Evolutionary conservation across 2,888 invertebrate species (phyloP).

Genomic region (Oscheius myriophilus): DNA sequence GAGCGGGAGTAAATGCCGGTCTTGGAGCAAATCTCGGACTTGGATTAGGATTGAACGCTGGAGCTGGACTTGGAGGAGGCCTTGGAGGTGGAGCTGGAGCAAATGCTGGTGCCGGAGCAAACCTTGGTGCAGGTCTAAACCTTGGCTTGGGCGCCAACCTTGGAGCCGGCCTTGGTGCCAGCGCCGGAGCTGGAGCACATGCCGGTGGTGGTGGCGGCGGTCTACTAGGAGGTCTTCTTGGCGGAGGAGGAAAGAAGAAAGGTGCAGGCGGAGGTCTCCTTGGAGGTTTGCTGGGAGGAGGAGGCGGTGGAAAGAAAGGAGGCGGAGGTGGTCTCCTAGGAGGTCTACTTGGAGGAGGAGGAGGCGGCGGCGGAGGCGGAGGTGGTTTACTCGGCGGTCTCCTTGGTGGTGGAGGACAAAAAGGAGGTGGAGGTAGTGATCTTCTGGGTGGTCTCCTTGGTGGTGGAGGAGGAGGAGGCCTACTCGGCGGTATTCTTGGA

Average conservation of each 20-base stretch:
- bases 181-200: too few species aligned
- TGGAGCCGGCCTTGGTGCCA: too few species aligned
- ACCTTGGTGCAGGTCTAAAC: too few species aligned
- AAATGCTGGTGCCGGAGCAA: too few species aligned
- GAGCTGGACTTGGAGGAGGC: slow-evolving; percentile 2
- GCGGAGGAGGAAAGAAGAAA: background rate
- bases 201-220: background rate
- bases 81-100: background rate
- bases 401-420: slow-evolving; percentile 14
- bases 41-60: background rate
- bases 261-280: slow-evolving; percentile 6
- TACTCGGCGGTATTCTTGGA: background rate
- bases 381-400: slow-evolving; percentile 6
- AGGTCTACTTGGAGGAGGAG: slow-evolving; percentile 9
- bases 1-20: background rate
- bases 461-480: slow-evolving; percentile 12
- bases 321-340: slow-evolving; percentile 10
- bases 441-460: slow-evolving; percentile 14
- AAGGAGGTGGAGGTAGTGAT: slow-evolving; percentile 2
- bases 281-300: slow-evolving; percentile 12
- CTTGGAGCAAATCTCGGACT: background rate
- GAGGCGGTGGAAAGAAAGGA: background rate
- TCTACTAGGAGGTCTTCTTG: slow-evolving; percentile 13
- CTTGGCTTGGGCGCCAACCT: too few species aligned
- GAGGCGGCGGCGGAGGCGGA: background rate